Evolutionary conservation across 2,113 vertebrate species (phyloP).

Genomic region (Geothlypis trichas): DNA sequence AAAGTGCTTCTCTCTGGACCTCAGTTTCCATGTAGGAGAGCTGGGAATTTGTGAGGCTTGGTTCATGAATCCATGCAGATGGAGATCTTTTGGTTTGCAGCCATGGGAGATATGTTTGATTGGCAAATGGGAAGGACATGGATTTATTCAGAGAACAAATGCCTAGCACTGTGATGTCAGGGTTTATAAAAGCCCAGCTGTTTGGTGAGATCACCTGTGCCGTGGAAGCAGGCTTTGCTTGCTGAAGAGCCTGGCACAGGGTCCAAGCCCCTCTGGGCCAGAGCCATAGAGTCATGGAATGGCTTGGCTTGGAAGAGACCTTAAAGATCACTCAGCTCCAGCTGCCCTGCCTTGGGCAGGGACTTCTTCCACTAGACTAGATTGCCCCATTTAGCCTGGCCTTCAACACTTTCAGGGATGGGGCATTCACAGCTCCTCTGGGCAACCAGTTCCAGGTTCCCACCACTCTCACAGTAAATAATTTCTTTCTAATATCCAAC

Average conservation of each 20-base stretch:
- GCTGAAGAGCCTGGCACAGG: background rate
- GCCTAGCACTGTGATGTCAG: background rate
- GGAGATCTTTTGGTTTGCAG: background rate
- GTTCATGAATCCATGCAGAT: background rate
- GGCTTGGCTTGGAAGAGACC: background rate
- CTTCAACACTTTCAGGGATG: background rate
- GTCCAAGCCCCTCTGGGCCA: accelerated
- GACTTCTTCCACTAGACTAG: background rate
- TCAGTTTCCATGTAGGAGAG: background rate
- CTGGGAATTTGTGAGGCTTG: background rate
- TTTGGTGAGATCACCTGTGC: background rate
- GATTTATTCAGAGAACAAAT: background rate
- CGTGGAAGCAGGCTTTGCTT: background rate
- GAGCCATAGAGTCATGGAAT: background rate
- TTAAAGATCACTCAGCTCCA: background rate
- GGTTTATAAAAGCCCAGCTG: background rate
- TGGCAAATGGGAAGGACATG: background rate
- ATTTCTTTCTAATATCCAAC: background rate
- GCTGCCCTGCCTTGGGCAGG: background rate
- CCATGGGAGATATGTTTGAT: background rate
- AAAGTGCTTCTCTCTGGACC: background rate
- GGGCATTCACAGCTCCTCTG: background rate
- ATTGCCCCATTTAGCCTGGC: too few species aligned
- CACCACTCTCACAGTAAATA: background rate
- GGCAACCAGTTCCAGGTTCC: background rate